Conservation (phyloP, 2,113 vertebrate species). For the Corydoras maculifer region DNA sequence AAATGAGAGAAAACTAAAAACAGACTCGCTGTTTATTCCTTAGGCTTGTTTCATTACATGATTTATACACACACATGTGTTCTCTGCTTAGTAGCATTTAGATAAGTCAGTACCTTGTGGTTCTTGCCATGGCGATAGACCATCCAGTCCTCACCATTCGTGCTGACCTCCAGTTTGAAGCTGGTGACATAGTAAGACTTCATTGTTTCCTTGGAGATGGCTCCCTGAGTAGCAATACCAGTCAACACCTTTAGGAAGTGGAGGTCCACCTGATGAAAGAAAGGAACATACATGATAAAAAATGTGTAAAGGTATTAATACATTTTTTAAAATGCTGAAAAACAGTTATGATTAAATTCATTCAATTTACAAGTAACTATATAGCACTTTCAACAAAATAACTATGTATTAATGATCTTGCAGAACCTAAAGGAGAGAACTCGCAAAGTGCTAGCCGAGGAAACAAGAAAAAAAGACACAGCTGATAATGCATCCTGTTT, state of each 20-base stretch:
- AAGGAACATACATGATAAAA: not conserved
- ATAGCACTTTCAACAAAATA: too few species aligned
- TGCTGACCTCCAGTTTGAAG: slow-evolving; percentile 85
- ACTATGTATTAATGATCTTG: too few species aligned
- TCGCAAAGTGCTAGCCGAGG: not conserved
- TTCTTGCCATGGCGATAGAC: slow-evolving; percentile 82
- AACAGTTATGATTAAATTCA: too few species aligned
- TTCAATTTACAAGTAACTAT: too few species aligned
- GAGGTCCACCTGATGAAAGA: slow-evolving; percentile 80
- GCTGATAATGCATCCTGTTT: too few species aligned
- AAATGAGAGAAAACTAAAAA: slow-evolving; percentile 5
- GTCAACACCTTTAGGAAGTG: slow-evolving; percentile 88
- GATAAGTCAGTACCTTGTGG: slow-evolving; percentile 71
- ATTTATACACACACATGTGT: not conserved
- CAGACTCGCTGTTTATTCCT: not conserved
- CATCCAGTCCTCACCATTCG: slow-evolving; percentile 88
- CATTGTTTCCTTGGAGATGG: slow-evolving; percentile 77
- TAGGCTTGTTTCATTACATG: not conserved
- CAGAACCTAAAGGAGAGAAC: not conserved
- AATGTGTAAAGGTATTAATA: too few species aligned
- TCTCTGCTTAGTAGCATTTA: too few species aligned
- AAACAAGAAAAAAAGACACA: not conserved
- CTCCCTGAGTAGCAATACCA: slow-evolving; percentile 82
- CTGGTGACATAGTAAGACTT: slow-evolving; percentile 77
- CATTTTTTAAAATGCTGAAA: too few species aligned